Evolutionary conservation across 2,797 vertebrate genomes (phyloP).

Genomic region (Chrosomus eos): DNA sequence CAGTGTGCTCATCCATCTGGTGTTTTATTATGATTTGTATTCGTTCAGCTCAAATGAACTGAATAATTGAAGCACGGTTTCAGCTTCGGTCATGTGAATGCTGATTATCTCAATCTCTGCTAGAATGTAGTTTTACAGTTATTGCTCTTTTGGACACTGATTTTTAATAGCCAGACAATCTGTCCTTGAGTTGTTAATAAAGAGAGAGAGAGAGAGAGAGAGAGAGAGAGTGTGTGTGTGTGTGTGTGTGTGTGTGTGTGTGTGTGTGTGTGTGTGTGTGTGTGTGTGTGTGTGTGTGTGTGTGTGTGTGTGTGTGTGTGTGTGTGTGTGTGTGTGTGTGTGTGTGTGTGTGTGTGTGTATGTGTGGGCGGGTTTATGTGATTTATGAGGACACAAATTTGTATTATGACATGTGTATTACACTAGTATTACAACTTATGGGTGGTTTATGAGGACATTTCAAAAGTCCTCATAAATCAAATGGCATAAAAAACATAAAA

Average conservation of each 20-base stretch:
- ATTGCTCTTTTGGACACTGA: neutral
- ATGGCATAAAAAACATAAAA: no score
- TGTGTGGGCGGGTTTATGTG: no score
- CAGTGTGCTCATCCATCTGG: conserved; percentile 6
- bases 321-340: neutral
- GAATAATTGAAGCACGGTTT: neutral
- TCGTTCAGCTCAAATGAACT: neutral
- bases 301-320: neutral
- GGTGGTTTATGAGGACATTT: no score
- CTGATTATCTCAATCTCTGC: neutral
- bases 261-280: neutral
- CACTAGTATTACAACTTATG: no score
- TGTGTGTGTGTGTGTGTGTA: neutral
- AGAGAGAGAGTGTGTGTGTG: neutral
- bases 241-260: neutral
- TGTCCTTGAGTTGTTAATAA: neutral
- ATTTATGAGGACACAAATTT: no score
- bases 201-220: no score
- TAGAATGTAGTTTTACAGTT: neutral
- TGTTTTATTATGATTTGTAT: neutral
- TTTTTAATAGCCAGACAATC: neutral
- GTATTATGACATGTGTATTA: no score
- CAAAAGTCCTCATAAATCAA: no score
- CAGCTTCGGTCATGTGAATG: neutral
- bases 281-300: neutral